A percentile compares a stretch with the other conserved stretches of the same genome.
phyloP scores from a whole-genome alignment of 2,113 vertebrate species.

The Chloebia gouldiae region DNA sequence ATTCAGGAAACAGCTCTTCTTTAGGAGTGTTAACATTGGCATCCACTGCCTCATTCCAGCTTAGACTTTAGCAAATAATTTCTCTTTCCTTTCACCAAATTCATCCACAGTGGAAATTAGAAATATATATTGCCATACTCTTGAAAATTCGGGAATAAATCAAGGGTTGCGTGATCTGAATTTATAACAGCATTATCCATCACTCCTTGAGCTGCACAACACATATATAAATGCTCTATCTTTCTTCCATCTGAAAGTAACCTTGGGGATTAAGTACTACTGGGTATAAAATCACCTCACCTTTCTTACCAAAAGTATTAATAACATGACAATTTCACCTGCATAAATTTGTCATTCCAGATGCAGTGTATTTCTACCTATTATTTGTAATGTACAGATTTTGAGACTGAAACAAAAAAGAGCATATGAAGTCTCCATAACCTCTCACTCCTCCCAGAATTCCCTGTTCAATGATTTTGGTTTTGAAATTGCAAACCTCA shows the following conservation, averaged over 20 bases:
- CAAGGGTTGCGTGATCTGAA: conserved; percentile 6
- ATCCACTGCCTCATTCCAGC: conserved; percentile 14
- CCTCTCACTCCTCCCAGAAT: neutral
- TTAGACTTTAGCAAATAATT: conserved; percentile 35
- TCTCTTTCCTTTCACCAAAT: conserved; percentile 47
- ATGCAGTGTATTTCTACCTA: accelerated
- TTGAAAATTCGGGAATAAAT: conserved; percentile 49
- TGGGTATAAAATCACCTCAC: conserved; percentile 31
- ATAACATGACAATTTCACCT: neutral
- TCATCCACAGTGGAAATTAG: conserved; percentile 56
- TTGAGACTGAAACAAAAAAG: neutral
- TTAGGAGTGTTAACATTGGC: conserved; percentile 46
- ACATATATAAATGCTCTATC: neutral
- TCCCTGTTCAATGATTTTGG: neutral
- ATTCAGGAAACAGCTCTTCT: conserved; percentile 51
- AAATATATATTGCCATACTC: neutral
- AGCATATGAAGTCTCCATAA: neutral
- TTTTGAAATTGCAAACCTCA: neutral
- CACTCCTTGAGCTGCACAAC: neutral
- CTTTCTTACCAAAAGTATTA: neutral
- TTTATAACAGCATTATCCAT: conserved; percentile 23
- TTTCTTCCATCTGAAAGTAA: neutral
- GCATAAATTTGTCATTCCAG: neutral
- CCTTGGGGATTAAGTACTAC: neutral
- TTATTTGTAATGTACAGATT: neutral